Evolutionary conservation across 2,888 invertebrate genomes (phyloP), one percentile per base, ranked within the genome.

Genomic region (Cephalotes varians): DNA sequence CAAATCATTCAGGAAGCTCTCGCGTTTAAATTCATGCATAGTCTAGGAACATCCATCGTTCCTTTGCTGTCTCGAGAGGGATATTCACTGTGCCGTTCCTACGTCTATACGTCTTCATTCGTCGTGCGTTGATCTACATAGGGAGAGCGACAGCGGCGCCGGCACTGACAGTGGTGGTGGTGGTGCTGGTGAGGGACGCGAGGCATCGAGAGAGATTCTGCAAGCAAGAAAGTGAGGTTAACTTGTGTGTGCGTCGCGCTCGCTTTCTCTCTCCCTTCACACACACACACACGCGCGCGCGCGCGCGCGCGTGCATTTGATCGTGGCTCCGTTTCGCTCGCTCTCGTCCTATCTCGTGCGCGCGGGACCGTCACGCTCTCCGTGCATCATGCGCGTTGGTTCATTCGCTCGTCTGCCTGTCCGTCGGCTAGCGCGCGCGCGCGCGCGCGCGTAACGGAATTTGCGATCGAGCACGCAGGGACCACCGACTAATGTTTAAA

Each of bases 401-500:
- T 15, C 54, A 80, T 47, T 84, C 87, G 87, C 80, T 82, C 84
- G 84, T 85, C 65, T 80, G 47, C 65, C 60, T 51, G 81, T 74
- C 76, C 69, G 83, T 81, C 80, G 74, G 79, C 60, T 81, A 83
- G 67, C 54, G 85, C 81, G 82, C 89, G 88, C 87, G 90, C 91
- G 91, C 92, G 93, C 92, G 92, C 91, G 91, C 91, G n/a, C n/a
- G n/a, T 91, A 90, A 92, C 92, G 92, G 91, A 92, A 92, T 92
- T 92, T 90, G 92, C 92, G 90, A 91, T 93, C 91, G 91, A 91
- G 91, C 91, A 91, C 92, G 91, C 90, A 92, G 92, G 89, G 91
- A 92, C 90, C 91, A 90, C 90, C 92, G 95, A 95, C 96, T 96
- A 96, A 96, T 96, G 96, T 96, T 96, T 96, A 96, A 97, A 98